Base-by-base conservation (phyloP, 35 echinoderm and acorn worm genomes). In the Ptychodera flava region DNA sequence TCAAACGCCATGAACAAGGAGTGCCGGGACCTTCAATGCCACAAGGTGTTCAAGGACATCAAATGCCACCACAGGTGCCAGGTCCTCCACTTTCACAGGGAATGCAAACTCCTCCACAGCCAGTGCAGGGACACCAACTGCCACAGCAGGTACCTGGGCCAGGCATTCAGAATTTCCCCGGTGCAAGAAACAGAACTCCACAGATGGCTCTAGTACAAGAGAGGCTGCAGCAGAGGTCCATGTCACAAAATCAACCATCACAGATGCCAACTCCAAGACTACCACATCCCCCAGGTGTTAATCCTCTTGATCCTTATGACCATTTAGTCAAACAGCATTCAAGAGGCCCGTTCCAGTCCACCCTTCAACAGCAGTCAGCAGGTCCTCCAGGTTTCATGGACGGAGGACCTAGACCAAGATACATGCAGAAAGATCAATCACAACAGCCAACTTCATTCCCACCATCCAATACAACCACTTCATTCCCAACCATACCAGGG, bases 271-370 rank as follows among this genome's bases (percentile, higher is more conserved):
- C 37, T 45, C 36, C 45, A 28, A 82, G 30, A 32, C 38, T 78
- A 34, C n/a, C 79, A 28, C 38, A 82, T 76, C 33, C 80, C 35
- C 87, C 81, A 31, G 81, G 82, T 27, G 78, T 86, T 2, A 94
- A 94, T 84, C 86, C 92, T 34, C 82, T 94, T 22, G 92, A 94
- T 85, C 92, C 92, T 79, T 94, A 94, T 90, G 92, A 94, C 77
- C 92, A 94, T 80, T 76, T 94, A 29, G 92, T 94, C 1, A 53
- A 88, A 52, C 89, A 90, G 80, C n/a, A n/a, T n/a, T 12, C 45
- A 64, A 64, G 45, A 64, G 22, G 6, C 45, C 45, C 6, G 45
- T 64, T 64, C 22, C n/a, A n/a, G n/a, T 64, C 45, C 6, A 6
- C 45, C 6, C 45, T 12, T 6, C 6, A 12, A 22, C 45, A 64